Base-by-base conservation (phyloP, 2,888 invertebrate species). In the Megalurothrips usitatus region DNA sequence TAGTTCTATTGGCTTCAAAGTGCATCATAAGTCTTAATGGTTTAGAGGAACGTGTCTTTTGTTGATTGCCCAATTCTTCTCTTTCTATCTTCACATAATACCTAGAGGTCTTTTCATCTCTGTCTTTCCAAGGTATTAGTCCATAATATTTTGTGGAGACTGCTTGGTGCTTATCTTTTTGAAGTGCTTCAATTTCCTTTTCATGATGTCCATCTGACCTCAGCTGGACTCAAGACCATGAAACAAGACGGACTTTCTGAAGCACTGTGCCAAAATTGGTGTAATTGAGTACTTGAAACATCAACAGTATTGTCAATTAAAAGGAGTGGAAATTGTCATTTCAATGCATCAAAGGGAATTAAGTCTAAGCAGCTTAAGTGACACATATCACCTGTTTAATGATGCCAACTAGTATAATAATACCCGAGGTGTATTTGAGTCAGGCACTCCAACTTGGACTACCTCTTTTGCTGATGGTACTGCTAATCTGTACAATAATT, bases 271-370 rank as follows among this genome's bases (percentile, higher is more conserved):
- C 68, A 75, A 75, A 75, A 75, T 17, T n/a, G n/a, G 17, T 19
- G 58, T 58, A 26, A 26, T 26, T 26, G 23, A 9, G 26, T 26
- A 75, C 68, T 75, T 8, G 23, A 75, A 26, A 75, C 12, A 12
- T 75, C 68, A 26, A 75, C 68, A 75, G 68, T 75, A 26, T 75
- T 75, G 68, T 75, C 68, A 75, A 75, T 75, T 75, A 75, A 23
- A 26, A 26, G n/a, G 58, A 58, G 58, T 58, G 58, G 58, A 58
- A 17, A 19, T 19, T 19, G 23, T 75, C 12, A 75, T 26, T 75
- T 75, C 23, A 58, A 58, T n/a, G n/a, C 34, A 17, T 17, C 19
- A 52, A 52, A 12, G 3, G 11, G n/a, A 23, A 26, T 26, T 26
- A 23, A 26, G 26, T 26, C 68, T 26, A 26, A 75, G 26, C 26